Conservation (phyloP, 2,888 invertebrate species). For the Leptura quadrifasciata region DNA sequence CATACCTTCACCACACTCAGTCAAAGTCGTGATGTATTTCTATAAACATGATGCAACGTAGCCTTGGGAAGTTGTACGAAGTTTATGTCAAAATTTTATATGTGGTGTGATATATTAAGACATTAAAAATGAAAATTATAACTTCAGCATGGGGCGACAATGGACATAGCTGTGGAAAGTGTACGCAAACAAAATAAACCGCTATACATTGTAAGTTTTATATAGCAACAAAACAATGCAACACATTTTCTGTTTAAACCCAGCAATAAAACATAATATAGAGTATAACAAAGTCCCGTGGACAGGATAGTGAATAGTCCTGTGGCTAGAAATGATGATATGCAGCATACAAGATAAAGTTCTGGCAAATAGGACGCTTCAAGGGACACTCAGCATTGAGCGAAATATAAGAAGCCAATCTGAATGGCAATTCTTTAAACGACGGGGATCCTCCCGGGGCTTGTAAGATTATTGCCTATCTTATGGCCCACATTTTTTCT, state of each 20-base stretch:
- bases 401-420: conserved; percentile 50
- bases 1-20: no score
- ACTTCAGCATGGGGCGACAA: neutral
- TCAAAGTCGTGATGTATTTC: no score
- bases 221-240: neutral
- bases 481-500: conserved; percentile 34
- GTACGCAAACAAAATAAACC: conserved; percentile 19
- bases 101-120: neutral
- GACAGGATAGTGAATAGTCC: conserved; percentile 18
- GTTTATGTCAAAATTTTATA: neutral
- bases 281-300: conserved; percentile 5
- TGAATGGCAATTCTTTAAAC: conserved; percentile 51
- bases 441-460: conserved; percentile 51
- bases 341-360: conserved; percentile 38
- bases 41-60: no score
- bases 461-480: conserved; percentile 50
- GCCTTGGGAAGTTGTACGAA: neutral
- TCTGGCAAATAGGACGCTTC: conserved; percentile 37
- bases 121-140: conserved; percentile 20
- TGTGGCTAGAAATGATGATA: conserved; percentile 38
- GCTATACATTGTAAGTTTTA: conserved; percentile 18
- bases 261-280: conserved; percentile 8
- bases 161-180: neutral
- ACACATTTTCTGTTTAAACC: neutral
- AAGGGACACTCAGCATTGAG: conserved; percentile 39